Evolutionary conservation across 2,888 invertebrate species (phyloP).

Genomic region (Hydroisotoma schaefferi): DNA sequence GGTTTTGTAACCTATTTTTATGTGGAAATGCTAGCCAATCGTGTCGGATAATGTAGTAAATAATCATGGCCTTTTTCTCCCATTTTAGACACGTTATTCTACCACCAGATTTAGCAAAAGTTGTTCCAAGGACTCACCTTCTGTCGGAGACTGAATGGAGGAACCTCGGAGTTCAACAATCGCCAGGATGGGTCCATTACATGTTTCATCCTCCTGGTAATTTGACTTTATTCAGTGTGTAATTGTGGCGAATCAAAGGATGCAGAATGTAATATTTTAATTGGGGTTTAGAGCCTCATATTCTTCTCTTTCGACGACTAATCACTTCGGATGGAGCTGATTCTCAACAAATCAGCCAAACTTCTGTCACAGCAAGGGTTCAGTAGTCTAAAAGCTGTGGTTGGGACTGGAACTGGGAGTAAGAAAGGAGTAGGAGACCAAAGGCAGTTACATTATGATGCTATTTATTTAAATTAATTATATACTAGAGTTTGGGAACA

Average conservation of each 20-base stretch:
- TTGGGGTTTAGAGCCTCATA: slow-evolving; percentile 68
- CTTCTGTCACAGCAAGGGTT: too few species aligned
- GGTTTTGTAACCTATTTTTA: not conserved
- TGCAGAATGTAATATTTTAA: not conserved
- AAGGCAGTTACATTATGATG: too few species aligned
- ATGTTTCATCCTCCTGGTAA: slow-evolving; percentile 80
- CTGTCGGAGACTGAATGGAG: slow-evolving; percentile 96
- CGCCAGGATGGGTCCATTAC: slow-evolving; percentile 84
- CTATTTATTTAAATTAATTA: too few species aligned
- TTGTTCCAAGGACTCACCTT: slow-evolving; percentile 82
- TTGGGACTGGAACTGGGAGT: too few species aligned
- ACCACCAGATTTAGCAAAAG: slow-evolving; percentile 75
- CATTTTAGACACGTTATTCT: slow-evolving; percentile 78
- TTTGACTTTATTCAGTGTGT: not conserved
- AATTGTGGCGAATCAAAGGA: not conserved
- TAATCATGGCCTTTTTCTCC: not conserved
- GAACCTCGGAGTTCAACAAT: slow-evolving; percentile 89
- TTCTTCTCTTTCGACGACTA: slow-evolving; percentile 72
- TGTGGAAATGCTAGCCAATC: not conserved
- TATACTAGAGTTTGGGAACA: too few species aligned
- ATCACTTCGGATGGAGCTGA: not conserved
- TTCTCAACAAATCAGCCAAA: too few species aligned
- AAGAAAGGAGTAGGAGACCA: too few species aligned
- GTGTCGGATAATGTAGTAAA: not conserved
- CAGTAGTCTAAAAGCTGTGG: too few species aligned